phyloP scores from a whole-genome alignment of 1,140 invertebrate genomes.

The Drosophila nebulosa region DNA sequence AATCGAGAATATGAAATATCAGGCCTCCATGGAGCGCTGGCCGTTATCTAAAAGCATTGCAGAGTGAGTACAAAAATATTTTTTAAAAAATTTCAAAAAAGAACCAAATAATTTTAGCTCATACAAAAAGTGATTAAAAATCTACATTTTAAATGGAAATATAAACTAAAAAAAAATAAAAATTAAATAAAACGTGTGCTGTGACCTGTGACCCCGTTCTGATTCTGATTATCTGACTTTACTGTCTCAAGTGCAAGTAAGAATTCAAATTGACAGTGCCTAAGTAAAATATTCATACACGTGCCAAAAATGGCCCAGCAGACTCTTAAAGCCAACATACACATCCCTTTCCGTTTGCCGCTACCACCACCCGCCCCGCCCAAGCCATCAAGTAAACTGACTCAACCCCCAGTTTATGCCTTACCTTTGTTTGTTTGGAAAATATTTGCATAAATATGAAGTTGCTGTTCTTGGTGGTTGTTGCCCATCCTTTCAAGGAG shows the following conservation, averaged over 20 bases:
- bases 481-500: conserved; percentile 21
- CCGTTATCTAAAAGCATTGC: conserved; percentile 95
- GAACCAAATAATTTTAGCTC: not conserved
- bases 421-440: conserved; percentile 35
- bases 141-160: too few species aligned
- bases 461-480: conserved; percentile 27
- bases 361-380: not conserved
- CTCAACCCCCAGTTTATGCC: conserved; percentile 9
- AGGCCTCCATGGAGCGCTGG: conserved; percentile 97
- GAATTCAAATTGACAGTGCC: conserved; percentile 14
- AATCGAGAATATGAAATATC: conserved; percentile 98
- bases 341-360: not conserved
- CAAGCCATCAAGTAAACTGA: not conserved
- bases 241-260: conserved; percentile 5
- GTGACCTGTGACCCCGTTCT: conserved; percentile 38
- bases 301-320: conserved; percentile 16
- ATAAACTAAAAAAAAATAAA: not conserved
- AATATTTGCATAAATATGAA: conserved; percentile 69
- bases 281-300: conserved; percentile 56
- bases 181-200: not conserved
- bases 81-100: conserved; percentile 12
- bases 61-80: conserved; percentile 88
- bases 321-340: conserved; percentile 7
- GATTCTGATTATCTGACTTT: conserved; percentile 12
- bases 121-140: too few species aligned